Conservation (phyloP, 1,140 invertebrate species). For the Gyrodactylus bullatarudis region DNA sequence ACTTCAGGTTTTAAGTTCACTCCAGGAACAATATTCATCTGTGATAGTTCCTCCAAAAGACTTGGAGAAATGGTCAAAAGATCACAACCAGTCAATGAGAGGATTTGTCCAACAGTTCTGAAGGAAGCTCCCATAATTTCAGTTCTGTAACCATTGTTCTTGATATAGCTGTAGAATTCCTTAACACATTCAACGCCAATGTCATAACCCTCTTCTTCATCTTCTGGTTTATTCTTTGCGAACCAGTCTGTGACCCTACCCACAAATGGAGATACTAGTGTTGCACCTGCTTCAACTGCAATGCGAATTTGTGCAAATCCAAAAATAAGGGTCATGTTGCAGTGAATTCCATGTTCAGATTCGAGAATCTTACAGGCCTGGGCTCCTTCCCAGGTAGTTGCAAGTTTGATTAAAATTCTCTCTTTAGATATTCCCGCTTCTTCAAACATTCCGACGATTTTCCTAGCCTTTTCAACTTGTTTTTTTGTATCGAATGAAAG, state of each 20-base stretch:
- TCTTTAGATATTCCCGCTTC: conserved; percentile 57
- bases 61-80: conserved; percentile 43
- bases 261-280: conserved; percentile 69
- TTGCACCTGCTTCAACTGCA: conserved; percentile 82
- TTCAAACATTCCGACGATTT: conserved; percentile 56
- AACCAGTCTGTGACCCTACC: conserved; percentile 82
- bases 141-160: conserved; percentile 80
- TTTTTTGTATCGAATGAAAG: conserved; percentile 68
- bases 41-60: conserved; percentile 14
- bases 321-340: conserved; percentile 81
- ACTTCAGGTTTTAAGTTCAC: no score
- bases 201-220: conserved; percentile 1
- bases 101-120: conserved; percentile 63
- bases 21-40: no score
- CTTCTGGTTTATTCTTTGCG: conserved; percentile 28
- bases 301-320: conserved; percentile 53
- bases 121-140: conserved; percentile 87
- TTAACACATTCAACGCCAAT: conserved; percentile 50
- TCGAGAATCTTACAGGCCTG: conserved; percentile 69
- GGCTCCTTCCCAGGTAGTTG: conserved; percentile 95
- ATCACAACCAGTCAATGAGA: conserved; percentile 69
- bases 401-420: conserved; percentile 75
- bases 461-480: conserved; percentile 52
- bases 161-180: conserved; percentile 92
- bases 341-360: conserved; percentile 61